These are phyloP conservation scores for Sebastes reedi DNA, from an alignment of 2,797 vertebrate genomes.

Conservation along the genomic window DNA sequence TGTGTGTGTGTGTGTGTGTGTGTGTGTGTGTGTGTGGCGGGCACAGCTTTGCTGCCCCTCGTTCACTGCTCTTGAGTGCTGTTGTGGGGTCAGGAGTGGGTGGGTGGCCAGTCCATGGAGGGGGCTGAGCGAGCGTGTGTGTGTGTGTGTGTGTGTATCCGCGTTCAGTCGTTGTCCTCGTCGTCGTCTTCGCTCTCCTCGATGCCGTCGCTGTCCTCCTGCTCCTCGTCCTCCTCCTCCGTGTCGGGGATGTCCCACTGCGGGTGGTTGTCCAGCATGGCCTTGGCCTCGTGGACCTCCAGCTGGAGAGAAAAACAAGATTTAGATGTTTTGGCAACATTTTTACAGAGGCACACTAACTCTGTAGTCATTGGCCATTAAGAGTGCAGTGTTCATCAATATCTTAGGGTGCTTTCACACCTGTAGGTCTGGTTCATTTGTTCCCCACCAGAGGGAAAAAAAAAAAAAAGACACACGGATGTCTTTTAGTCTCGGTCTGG, in stretches of 20 bases:
- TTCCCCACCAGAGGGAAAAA: too few species aligned
- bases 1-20: conserved; percentile 1
- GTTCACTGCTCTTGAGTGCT: conserved; percentile 34
- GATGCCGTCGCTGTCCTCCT: conserved; percentile 98
- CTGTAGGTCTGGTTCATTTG: neutral
- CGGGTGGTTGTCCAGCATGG: conserved; percentile 96
- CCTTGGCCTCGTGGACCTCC: conserved; percentile 98
- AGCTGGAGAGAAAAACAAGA: conserved; percentile 76
- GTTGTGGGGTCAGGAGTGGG: conserved; percentile 43
- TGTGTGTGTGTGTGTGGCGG: conserved; percentile 9
- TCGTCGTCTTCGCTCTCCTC: conserved; percentile 99
- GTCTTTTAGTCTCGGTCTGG: neutral
- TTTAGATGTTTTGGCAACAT: neutral
- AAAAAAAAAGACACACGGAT: neutral
- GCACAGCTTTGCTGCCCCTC: conserved; percentile 37
- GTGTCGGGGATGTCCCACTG: conserved; percentile 97
- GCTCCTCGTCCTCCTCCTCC: conserved; percentile 97
- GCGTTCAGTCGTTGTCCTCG: conserved; percentile 91
- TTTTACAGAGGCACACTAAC: neutral
- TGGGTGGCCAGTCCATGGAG: conserved; percentile 42
- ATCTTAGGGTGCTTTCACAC: neutral
- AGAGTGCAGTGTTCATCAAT: neutral
- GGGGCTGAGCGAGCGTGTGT: neutral
- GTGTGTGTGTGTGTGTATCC: neutral
- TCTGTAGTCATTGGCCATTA: neutral